These are phyloP conservation scores for Malurus leucopterus DNA, from an alignment of 2,797 vertebrate genomes.

Conservation along the genomic window DNA sequence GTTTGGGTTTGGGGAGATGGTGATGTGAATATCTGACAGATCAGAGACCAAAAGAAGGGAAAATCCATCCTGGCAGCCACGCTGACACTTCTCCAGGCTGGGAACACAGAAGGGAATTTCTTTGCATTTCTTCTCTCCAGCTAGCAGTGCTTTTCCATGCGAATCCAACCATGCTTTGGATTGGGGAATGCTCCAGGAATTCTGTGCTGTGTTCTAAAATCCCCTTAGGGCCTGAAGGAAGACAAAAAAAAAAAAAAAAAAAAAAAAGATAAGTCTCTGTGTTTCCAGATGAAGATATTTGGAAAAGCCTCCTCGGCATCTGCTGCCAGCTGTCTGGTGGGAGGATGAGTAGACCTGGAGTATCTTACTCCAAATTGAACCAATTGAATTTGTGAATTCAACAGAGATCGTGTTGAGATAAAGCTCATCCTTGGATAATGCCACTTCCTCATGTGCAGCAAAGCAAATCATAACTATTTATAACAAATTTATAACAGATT, in stretches of 20 bases:
- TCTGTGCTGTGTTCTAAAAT: background rate
- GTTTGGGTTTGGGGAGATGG: background rate
- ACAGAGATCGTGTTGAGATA: background rate
- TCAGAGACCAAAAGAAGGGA: background rate
- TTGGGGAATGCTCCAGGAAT: background rate
- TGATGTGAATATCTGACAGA: background rate
- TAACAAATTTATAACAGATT: no score
- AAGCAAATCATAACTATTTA: background rate
- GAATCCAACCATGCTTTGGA: background rate
- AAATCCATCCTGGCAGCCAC: background rate
- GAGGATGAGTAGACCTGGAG: background rate
- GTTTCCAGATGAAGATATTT: background rate
- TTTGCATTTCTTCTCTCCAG: background rate
- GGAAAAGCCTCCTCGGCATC: background rate
- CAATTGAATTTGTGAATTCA: background rate
- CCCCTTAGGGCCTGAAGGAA: background rate
- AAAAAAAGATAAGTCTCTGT: background rate
- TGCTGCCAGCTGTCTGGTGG: background rate
- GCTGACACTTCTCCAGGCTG: background rate
- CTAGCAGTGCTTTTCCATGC: accelerated
- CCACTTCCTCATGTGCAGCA: background rate
- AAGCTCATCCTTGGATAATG: background rate
- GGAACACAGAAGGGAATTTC: background rate
- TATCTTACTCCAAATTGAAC: background rate
- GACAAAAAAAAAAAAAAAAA: background rate